Evolutionary conservation across 2,797 vertebrate genomes (phyloP).

Genomic region (Spinus pinus): DNA sequence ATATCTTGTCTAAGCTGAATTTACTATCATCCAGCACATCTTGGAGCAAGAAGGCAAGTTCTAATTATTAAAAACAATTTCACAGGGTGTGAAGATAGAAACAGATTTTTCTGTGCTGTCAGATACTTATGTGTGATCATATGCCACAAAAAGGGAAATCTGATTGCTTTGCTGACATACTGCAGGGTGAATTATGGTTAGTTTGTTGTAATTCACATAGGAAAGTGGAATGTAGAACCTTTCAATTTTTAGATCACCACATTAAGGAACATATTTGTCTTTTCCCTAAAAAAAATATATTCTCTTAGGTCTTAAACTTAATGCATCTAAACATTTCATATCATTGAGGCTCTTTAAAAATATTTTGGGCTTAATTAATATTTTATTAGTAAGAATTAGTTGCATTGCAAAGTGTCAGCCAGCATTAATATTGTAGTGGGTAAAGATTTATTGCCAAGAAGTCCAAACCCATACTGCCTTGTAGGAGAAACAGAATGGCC

Average conservation of each 20-base stretch:
- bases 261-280: not conserved
- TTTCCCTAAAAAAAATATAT: not conserved
- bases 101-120: not conserved
- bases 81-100: not conserved
- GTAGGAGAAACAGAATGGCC: not conserved
- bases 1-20: not conserved
- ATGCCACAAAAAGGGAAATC: not conserved
- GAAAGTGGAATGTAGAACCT: not conserved
- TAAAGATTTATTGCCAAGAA: not conserved
- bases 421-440: not conserved
- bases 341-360: not conserved
- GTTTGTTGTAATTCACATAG: not conserved
- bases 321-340: not conserved
- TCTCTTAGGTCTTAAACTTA: not conserved
- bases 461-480: not conserved
- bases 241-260: not conserved
- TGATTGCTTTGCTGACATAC: not conserved
- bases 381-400: not conserved
- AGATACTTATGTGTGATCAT: not conserved
- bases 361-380: not conserved
- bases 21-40: not conserved
- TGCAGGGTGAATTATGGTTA: not conserved
- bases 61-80: not conserved
- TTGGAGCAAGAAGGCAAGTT: not conserved
- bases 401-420: not conserved